Conservation (phyloP, 2,113 vertebrate genomes). For the Pygoscelis antarcticus region DNA sequence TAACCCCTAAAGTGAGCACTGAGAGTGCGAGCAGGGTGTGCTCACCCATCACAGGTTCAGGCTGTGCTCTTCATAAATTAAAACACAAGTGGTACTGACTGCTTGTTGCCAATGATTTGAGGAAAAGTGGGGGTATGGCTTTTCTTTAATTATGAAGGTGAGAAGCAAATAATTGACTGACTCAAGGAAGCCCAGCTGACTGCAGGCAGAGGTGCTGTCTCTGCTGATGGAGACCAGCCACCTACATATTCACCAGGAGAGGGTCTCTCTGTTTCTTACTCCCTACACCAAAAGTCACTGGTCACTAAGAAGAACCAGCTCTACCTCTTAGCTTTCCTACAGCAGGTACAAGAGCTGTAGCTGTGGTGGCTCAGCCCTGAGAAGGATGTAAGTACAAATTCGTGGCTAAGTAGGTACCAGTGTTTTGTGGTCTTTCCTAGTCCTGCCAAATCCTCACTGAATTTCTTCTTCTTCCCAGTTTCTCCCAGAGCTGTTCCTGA, state of each 20-base stretch:
- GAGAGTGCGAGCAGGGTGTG: accelerated
- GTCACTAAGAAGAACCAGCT: accelerated
- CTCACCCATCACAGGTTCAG: background rate
- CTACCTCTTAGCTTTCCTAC: accelerated
- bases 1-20: background rate
- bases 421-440: background rate
- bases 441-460: accelerated
- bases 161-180: background rate
- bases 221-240: background rate
- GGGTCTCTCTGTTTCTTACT: accelerated
- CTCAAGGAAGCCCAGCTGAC: background rate
- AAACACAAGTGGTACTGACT: background rate
- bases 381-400: background rate
- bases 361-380: background rate
- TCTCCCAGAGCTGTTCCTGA: background rate
- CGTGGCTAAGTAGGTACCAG: accelerated
- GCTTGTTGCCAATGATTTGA: background rate
- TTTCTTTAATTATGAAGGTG: background rate
- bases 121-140: background rate
- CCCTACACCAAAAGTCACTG: accelerated
- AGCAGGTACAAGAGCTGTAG: background rate
- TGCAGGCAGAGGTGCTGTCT: background rate
- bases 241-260: background rate
- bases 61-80: background rate
- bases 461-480: background rate